These are phyloP conservation scores for Anagyrus pseudococci DNA, from an alignment of 2,888 invertebrate species.

Conservation along the genomic window DNA sequence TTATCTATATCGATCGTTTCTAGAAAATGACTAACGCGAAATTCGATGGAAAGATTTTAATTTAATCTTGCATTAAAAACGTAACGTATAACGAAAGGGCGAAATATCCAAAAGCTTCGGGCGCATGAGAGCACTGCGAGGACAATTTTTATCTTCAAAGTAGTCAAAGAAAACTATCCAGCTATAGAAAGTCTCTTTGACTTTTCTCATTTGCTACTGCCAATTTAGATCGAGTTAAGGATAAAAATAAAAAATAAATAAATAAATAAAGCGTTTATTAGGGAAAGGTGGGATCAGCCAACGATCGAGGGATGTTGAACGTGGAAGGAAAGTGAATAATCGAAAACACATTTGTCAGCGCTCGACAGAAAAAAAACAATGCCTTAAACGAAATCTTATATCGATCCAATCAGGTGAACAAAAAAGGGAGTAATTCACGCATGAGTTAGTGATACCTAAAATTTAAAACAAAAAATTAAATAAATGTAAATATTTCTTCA, in stretches of 20 bases:
- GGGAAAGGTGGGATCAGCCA: conserved; percentile 2
- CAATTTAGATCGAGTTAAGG: conserved; percentile 43
- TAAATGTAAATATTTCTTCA: conserved; percentile 37
- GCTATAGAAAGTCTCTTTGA: conserved; percentile 35
- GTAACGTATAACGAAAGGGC: too few relatives aligned
- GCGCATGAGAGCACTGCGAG: conserved; percentile 26
- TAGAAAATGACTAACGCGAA: too few relatives aligned
- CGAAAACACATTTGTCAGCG: conserved; percentile 26
- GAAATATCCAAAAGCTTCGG: too few relatives aligned
- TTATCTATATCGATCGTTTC: too few relatives aligned
- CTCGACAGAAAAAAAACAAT: conserved; percentile 43
- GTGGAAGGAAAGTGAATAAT: conserved; percentile 15
- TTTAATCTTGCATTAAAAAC: too few relatives aligned
- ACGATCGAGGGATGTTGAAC: not conserved
- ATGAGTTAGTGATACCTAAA: too few relatives aligned
- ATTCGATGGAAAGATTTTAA: too few relatives aligned
- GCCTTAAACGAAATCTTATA: conserved; percentile 48
- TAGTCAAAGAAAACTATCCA: conserved; percentile 18
- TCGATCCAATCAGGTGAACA: conserved; percentile 26
- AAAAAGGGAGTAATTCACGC: conserved; percentile 17
- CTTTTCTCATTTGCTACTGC: conserved; percentile 49
- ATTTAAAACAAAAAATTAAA: conserved; percentile 15
- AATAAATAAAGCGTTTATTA: too few relatives aligned
- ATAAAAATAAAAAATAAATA: conserved; percentile 29
- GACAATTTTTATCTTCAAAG: conserved; percentile 30